Base-by-base conservation (phyloP, 2,888 invertebrate genomes). In the Anthophora plumipes region DNA sequence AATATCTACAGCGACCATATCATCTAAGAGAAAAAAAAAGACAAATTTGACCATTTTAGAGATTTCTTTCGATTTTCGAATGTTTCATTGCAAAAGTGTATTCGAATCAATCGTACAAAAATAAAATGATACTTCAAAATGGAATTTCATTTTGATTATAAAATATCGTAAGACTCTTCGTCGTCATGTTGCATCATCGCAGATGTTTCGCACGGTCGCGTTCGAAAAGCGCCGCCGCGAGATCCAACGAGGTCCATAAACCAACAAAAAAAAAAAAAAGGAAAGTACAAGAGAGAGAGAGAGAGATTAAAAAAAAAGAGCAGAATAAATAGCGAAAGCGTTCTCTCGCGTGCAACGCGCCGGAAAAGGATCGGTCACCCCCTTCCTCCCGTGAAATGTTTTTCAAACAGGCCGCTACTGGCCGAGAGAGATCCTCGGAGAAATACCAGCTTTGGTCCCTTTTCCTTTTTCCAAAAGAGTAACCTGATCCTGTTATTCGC, bases 401-500 rank as follows among this genome's bases (percentile, higher is more conserved):
- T 86, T 84, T 82, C 84, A 87, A 82, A 81, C 79, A 61, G 57
- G 77, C 80, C 78, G 80, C 78, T 82, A 52, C 17, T 64, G 75
- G 50, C 68, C 54, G 77, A n/a, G 11, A 74, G 73, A 48, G 71
- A 72, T 77, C 64, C 75, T 52, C 64, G 46, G 69, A 85, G 82
- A 82, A 77, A 81, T 78, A 82, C 79, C 78, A 80, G 20, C 74
- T 57, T 22, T 60, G 39, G 60, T 63, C 75, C 78, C 85, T 82
- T 85, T 88, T 82, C 83, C 79, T 75, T 86, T 89, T 89, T 88
- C 88, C 89, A 87, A 88, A 86, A 88, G 87, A 86, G 92, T 91
- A 92, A 92, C 91, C 87, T 91, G 93, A 93, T 93, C 92, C 91
- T 92, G 91, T 92, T 92, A 92, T 89, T 90, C 90, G 90, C 90